These are phyloP conservation scores for Phrynosoma platyrhinos DNA, from an alignment of 2,113 vertebrate species.

Conservation along the genomic window DNA sequence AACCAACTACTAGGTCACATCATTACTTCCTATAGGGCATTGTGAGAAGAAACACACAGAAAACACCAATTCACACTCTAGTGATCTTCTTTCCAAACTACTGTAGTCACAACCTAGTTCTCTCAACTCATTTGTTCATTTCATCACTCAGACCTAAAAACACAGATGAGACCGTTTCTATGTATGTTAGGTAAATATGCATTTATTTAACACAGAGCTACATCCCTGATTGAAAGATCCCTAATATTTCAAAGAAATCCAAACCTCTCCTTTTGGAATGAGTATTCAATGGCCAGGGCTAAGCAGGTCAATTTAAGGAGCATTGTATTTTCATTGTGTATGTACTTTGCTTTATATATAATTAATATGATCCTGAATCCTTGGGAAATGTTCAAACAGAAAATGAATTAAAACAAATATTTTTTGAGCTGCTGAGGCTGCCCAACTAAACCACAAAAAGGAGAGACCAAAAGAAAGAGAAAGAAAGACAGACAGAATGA, in stretches of 20 bases:
- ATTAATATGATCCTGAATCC: background rate
- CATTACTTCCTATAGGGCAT: no score
- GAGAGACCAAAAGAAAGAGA: background rate
- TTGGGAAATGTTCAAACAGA: background rate
- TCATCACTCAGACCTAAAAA: no score
- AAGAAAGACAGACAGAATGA: no score
- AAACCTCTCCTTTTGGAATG: background rate
- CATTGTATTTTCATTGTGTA: background rate
- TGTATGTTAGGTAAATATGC: background rate
- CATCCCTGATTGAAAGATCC: background rate
- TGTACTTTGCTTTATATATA: background rate
- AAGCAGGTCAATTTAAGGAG: background rate
- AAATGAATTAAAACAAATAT: background rate
- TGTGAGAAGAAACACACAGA: no score
- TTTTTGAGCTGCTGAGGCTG: background rate
- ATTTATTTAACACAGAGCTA: background rate
- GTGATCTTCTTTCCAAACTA: background rate
- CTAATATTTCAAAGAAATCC: background rate
- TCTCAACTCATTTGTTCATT: no score
- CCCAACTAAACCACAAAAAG: background rate
- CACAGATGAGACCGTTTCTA: no score
- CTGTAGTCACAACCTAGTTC: background rate
- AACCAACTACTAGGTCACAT: no score
- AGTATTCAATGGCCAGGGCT: background rate
- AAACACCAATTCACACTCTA: no score